Evolutionary conservation across 1,140 invertebrate species (phyloP).

Genomic region (Monochamus saltuarius): DNA sequence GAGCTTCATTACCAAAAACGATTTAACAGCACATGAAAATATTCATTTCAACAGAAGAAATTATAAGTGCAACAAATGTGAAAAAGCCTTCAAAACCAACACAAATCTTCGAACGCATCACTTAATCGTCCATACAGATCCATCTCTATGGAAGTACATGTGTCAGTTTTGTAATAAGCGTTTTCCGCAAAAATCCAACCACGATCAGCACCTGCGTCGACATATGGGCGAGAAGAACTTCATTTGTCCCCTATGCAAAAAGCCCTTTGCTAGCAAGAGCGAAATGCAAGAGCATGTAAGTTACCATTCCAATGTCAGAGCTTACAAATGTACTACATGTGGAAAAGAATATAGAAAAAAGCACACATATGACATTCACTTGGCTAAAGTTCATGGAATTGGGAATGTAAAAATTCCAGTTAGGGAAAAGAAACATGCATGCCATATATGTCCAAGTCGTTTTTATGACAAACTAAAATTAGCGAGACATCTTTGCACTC

Average conservation of each 20-base stretch:
- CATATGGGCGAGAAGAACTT: conserved; percentile 72
- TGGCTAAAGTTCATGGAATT: conserved; percentile 38
- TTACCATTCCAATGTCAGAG: conserved; percentile 35
- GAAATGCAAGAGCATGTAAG: conserved; percentile 40
- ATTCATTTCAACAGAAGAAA: conserved; percentile 69
- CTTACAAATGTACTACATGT: conserved; percentile 40
- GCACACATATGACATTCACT: conserved; percentile 31
- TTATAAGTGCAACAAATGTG: conserved; percentile 67
- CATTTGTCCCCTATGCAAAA: conserved; percentile 69
- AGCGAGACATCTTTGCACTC: conserved; percentile 64
- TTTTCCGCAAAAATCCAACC: conserved; percentile 40
- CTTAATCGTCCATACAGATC: conserved; percentile 41
- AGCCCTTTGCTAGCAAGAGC: conserved; percentile 59
- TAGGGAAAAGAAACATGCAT: conserved; percentile 34
- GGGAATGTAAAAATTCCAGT: conserved; percentile 32
- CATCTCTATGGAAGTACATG: conserved; percentile 38
- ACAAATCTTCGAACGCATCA: conserved; percentile 37
- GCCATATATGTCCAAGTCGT: conserved; percentile 50
- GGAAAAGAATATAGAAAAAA: conserved; percentile 43
- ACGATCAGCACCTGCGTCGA: conserved; percentile 68
- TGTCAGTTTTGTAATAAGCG: conserved; percentile 35
- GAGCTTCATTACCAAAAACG: conserved; percentile 59
- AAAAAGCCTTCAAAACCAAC: conserved; percentile 56
- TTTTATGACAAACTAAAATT: conserved; percentile 62
- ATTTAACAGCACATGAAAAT: conserved; percentile 55